phyloP scores from a whole-genome alignment of 2,797 vertebrate genomes.

The Poliocrania exsul region DNA sequence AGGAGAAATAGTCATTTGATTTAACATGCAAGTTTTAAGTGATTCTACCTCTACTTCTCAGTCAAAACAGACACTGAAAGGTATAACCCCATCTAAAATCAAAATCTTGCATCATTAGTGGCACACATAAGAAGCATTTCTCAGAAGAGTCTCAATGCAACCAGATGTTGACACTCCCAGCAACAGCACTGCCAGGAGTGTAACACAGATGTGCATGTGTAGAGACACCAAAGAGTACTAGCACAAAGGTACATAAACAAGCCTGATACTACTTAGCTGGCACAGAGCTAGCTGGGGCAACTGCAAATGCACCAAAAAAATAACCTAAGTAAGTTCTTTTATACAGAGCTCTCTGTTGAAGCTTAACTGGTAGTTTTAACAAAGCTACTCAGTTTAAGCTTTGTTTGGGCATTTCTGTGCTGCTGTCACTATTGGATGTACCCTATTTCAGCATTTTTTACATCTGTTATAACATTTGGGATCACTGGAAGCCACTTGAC shows the following conservation, averaged over 20 bases:
- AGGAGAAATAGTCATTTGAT: accelerated
- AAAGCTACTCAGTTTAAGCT: neutral
- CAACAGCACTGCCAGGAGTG: neutral
- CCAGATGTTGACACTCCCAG: neutral
- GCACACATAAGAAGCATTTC: neutral
- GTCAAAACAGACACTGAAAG: neutral
- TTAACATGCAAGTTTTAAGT: neutral
- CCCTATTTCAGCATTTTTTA: neutral
- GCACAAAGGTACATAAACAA: neutral
- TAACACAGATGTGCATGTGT: accelerated
- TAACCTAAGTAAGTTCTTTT: neutral
- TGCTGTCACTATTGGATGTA: neutral
- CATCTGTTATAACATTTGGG: neutral
- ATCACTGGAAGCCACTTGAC: neutral
- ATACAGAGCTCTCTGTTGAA: neutral
- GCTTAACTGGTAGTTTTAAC: neutral
- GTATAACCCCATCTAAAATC: neutral
- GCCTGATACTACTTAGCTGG: neutral
- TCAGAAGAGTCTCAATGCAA: neutral
- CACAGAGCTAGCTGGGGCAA: neutral
- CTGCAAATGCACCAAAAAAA: neutral
- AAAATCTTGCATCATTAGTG: neutral
- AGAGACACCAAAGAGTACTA: neutral
- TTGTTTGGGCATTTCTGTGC: neutral
- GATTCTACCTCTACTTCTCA: neutral